Conservation (phyloP, 2,113 vertebrate species). For the Cololabis saira region DNA sequence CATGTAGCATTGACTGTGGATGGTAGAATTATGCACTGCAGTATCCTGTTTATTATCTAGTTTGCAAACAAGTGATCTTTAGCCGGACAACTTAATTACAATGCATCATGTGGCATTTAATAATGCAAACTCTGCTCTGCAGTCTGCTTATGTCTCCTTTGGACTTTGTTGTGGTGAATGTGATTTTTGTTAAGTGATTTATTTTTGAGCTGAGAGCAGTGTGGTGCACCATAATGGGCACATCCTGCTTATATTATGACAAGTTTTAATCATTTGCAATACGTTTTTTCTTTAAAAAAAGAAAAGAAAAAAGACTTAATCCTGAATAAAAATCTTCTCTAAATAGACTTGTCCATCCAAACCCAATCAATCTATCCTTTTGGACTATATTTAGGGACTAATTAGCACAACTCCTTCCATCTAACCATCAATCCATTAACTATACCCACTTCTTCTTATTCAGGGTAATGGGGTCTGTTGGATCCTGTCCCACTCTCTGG, state of each 20-base stretch:
- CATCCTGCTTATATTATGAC: neutral
- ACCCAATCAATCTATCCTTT: neutral
- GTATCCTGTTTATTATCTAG: conserved; percentile 1
- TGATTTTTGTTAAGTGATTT: conserved; percentile 41
- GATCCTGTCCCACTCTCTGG: too few relatives aligned
- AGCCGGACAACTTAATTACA: conserved; percentile 28
- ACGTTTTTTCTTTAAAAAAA: neutral
- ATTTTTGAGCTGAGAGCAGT: conserved; percentile 22
- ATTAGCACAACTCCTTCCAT: neutral
- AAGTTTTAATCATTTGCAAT: neutral
- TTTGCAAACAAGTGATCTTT: conserved; percentile 35
- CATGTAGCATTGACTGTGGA: neutral
- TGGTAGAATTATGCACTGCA: conserved; percentile 2
- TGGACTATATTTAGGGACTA: neutral
- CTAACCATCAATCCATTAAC: too few relatives aligned
- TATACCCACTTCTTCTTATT: too few relatives aligned
- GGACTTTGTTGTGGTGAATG: conserved; percentile 15
- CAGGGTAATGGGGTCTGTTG: too few relatives aligned
- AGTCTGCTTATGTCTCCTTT: conserved; percentile 31
- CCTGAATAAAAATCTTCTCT: neutral
- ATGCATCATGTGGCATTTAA: conserved; percentile 42
- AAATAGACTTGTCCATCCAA: neutral
- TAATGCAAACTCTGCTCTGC: conserved; percentile 31
- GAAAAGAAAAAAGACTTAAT: neutral
- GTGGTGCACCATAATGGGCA: conserved; percentile 17